A percentile compares a stretch with the other conserved stretches of the same genome.
phyloP scores from a whole-genome alignment of 2,888 invertebrate species.

The Sabellastarte sp. region DNA sequence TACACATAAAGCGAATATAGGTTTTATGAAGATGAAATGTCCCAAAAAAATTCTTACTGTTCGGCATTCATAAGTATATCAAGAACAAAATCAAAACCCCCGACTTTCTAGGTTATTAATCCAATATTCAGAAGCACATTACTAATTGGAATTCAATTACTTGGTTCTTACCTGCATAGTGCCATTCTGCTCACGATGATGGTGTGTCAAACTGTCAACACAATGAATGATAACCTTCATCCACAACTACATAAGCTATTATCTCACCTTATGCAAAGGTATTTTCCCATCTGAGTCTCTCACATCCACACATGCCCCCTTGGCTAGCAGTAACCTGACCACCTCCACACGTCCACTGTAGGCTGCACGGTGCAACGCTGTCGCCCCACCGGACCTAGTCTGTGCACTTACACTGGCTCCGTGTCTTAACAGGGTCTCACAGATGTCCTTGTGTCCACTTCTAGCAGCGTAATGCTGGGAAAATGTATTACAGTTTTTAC shows the following conservation, averaged over 20 bases:
- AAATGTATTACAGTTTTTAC: too few relatives aligned
- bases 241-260: too few relatives aligned
- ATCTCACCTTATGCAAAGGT: slow-evolving; percentile 73
- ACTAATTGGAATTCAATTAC: not conserved
- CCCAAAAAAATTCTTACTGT: too few relatives aligned
- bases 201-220: too few relatives aligned
- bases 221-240: too few relatives aligned
- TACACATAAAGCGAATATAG: too few relatives aligned
- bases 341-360: slow-evolving; percentile 69
- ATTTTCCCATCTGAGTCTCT: slow-evolving; percentile 80
- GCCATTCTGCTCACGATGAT: too few relatives aligned
- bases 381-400: slow-evolving; percentile 76
- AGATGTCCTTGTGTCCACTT: slow-evolving; percentile 73
- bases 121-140: not conserved
- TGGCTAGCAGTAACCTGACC: slow-evolving; percentile 59
- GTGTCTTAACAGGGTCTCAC: slow-evolving; percentile 69
- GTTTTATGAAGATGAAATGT: too few relatives aligned
- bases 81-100: too few relatives aligned
- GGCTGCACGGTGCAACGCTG: slow-evolving; percentile 80
- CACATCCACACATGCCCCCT: slow-evolving; percentile 65
- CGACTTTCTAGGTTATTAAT: too few relatives aligned
- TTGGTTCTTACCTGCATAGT: too few relatives aligned
- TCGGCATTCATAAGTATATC: too few relatives aligned
- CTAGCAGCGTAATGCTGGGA: slow-evolving; percentile 82
- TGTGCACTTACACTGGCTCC: slow-evolving; percentile 74